Evolutionary conservation across 2,113 vertebrate species (phyloP), one percentile per base, ranked within the genome.

Genomic region (Xenus cinereus): DNA sequence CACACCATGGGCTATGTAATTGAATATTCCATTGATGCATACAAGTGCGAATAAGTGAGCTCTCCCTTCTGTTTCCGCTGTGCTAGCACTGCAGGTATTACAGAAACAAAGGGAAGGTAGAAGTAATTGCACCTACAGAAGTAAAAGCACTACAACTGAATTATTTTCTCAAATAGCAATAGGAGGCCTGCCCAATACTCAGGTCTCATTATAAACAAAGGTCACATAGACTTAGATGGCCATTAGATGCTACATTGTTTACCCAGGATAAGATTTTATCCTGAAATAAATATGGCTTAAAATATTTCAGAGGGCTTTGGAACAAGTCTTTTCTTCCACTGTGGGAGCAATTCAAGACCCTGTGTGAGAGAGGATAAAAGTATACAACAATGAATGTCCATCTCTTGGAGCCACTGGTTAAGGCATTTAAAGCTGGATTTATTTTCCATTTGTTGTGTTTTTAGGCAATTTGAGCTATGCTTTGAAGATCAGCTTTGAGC

Each of bases 401-500:
- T 60, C 43, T 86, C 64, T 67, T 33, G 19, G 26, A 93, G 41
- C 16, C 20, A 24, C 28, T 15, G 5, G 23, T 74, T 50, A 89
- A 79, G 73, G 41, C 26, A 60, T 27, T 81, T 72, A 56, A 84
- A 93, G 39, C 60, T 64, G 74, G 60, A 82, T 89, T 89, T 91
- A 60, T 90, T 92, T 87, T 64, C 60, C 35, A 63, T 56, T 54
- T 82, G 20, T 60, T 89, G 39, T 78, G 12, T 81, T 82, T 95
- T 43, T 68, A 71, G 69, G 80, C 69, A 81, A 60, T 63, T 54
- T 57, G 51, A 86, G 33, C 60, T 37, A 17, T 19, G 28, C 87
- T 95, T 95, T 95, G 79, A 93, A 92, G 79, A 45, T 69, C 54
- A 53, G n/a, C 79, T 90, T 67, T 89, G 79, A 92, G 68, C 46